Conservation (phyloP, 2,888 invertebrate species). For the Synanthedon tipuliformis region DNA sequence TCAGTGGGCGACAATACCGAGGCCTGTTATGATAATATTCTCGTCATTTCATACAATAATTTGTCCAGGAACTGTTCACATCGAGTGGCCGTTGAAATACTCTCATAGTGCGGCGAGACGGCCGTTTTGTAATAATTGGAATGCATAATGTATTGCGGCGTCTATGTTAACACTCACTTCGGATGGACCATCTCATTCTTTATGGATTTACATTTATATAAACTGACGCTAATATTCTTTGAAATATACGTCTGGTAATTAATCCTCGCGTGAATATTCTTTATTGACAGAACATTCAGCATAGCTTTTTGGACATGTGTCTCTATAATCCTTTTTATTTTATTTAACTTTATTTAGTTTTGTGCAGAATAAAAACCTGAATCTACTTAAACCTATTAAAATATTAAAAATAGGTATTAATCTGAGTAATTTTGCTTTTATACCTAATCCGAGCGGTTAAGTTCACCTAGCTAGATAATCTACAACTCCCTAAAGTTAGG, state of each 20-base stretch:
- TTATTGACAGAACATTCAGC: no score
- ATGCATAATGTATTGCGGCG: conserved; percentile 4
- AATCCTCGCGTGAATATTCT: neutral
- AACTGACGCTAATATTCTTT: neutral
- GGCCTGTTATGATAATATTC: conserved; percentile 66
- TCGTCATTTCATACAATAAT: conserved; percentile 46
- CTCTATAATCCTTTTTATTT: no score
- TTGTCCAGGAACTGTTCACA: conserved; percentile 32
- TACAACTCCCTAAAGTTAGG: no score
- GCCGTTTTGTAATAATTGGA: conserved; percentile 24
- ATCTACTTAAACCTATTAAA: no score
- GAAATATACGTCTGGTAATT: neutral
- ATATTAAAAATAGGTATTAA: no score
- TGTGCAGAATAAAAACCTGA: no score
- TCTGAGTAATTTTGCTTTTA: no score
- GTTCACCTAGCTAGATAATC: no score
- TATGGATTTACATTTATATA: neutral
- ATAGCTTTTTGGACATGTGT: no score
- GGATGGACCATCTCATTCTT: neutral
- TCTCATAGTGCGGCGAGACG: conserved; percentile 16
- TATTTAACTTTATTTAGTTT: no score
- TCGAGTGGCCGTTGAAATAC: conserved; percentile 20
- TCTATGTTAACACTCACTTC: neutral
- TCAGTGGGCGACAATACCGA: conserved; percentile 51
- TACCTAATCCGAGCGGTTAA: no score